phyloP scores from a whole-genome alignment of 2,113 vertebrate species.

The Tupaia tana region DNA sequence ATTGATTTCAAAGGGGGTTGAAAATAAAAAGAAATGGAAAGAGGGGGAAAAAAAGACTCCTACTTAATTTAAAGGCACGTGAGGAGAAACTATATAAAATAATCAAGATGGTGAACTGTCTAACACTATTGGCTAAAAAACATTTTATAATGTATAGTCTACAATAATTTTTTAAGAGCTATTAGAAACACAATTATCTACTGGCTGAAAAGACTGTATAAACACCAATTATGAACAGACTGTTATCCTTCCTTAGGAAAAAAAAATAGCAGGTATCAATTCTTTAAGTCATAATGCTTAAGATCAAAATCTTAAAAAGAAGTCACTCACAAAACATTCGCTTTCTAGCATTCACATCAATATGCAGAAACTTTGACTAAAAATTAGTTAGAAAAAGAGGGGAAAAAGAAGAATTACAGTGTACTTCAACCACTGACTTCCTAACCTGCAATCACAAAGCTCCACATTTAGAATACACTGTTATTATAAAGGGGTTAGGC shows the following conservation, averaged over 20 bases:
- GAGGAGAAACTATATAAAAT: constrained; percentile 41
- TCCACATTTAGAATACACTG: constrained; percentile 14
- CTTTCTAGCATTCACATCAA: constrained; percentile 41
- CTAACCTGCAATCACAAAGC: neutral
- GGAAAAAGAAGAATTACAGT: neutral
- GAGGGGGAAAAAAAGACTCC: neutral
- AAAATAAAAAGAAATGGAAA: neutral
- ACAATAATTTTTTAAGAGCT: neutral
- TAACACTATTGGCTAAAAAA: neutral
- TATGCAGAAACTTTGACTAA: constrained; percentile 44
- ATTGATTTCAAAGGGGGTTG: neutral
- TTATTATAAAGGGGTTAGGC: constrained; percentile 48
- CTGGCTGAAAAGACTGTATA: constrained; percentile 7
- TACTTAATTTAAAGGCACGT: neutral
- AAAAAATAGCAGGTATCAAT: neutral
- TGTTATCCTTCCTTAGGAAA: neutral
- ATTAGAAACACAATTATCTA: neutral
- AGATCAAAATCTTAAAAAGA: neutral
- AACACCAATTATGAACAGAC: neutral
- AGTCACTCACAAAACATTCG: neutral
- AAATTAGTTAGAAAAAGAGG: neutral
- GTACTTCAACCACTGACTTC: constrained; percentile 7
- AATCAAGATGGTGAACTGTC: neutral
- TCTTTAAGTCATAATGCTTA: constrained; percentile 11
- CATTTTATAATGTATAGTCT: neutral